Base-by-base conservation (phyloP, 2,113 vertebrate species). In the Salminus brasiliensis region DNA sequence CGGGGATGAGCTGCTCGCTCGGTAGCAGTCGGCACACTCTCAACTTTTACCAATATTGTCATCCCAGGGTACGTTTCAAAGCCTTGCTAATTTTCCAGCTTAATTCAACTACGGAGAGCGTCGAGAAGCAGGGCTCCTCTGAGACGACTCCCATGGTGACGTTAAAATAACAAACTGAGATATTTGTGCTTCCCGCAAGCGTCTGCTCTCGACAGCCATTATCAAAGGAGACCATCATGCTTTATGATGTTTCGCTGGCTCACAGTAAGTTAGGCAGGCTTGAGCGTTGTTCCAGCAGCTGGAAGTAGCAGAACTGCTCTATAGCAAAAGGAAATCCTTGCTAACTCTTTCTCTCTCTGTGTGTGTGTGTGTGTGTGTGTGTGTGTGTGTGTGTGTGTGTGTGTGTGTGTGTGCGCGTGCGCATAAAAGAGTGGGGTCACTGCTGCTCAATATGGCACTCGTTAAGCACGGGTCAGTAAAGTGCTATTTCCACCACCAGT, bases 401-500 rank as follows among this genome's bases (percentile, higher is more conserved):
- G 12, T 49, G 41, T 41, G 16, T 55, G 67, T 10, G n/a, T n/a
- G n/a, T n/a, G n/a, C n/a, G n/a, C n/a, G n/a, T n/a, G n/a, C n/a
- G n/a, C n/a, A n/a, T n/a, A n/a, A n/a, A n/a, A n/a, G n/a, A n/a
- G 30, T 66, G 39, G 71, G 78, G 62, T 74, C 78, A 80, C 34
- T 47, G 78, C 71, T 43, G 59, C 77, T 76, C 49, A 32, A 76
- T 76, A 83, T 72, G 78, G 78, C 41, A 1, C 67, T 52, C 10
- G 69, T 80, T 80, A 77, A 72, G 70, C 49, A 21, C 7, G 45
- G 27, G 60, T 21, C 68, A 59, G 68, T 87, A 85, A 81, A 82
- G 84, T 80, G 92, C 93, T 95, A 95, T 95, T 95, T 94, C 93
- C 95, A 92, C 41, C 75, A 43, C 76, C 30, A 6, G n/a, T n/a